Evolutionary conservation across 2,113 vertebrate genomes (phyloP), one percentile per base, ranked within the genome.

Genomic region (Stomatorhinus ivindoensis): DNA sequence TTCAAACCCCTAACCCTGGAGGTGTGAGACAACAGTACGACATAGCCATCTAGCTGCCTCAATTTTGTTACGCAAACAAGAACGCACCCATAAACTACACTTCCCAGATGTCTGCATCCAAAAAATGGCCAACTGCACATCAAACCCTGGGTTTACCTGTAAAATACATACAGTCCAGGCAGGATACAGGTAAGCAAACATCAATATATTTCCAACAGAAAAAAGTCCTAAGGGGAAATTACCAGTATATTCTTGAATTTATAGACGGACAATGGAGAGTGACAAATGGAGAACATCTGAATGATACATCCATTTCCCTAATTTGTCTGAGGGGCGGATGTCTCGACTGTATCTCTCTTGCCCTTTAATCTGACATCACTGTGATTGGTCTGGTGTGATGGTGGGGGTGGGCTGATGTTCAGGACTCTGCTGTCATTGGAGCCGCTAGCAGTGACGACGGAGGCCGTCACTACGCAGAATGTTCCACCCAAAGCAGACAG

Each of bases 281-380:
- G 73, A 88, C 10, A 51, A 73, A 65, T 5, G 10, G 35, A 65
- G 2, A 61, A 42, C 53, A 61, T 87, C 24, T 80, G 35, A 80
- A 35, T 11, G 47, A 76, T 39, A 21, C 76, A 76, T 47, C 44
- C 46, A 76, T 76, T 69, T 76, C 47, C 46, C 47, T 7, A 69
- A 73, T 80, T 47, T 47, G 44, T 88, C 31, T 76, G 53, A 65
- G 39, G 21, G 13, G 44, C n/a, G 21, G 17, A 80, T 84, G 88
- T 92, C 83, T 93, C 92, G 88, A 90, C 85, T 69, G 86, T 86
- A 76, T 80, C 61, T 91, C 69, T 80, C 48, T 89, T 80, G 35
- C 73, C 73, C 35, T 42, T 80, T 39, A 80, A 80, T 80, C 35
- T 42, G 2, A 47, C 82, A 47, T 46, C 82, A 47, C 82, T 19